Evolutionary conservation across 2,888 invertebrate species (phyloP), one percentile per base, ranked within the genome.

Genomic region (Aproaerema taeniolella): DNA sequence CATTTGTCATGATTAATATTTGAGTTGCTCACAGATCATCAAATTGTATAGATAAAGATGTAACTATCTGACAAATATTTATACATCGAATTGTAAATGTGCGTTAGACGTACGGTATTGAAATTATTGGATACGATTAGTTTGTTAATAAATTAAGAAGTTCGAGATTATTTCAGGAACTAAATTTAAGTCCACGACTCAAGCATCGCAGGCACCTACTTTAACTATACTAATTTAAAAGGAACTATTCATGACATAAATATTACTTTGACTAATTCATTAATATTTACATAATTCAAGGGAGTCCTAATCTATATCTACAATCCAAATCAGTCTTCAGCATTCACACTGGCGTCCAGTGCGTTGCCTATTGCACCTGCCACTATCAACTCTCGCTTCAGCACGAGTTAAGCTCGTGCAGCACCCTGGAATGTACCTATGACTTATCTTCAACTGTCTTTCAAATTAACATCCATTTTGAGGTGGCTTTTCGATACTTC

Each of bases 301-400:
- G 7, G 11, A 17, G 9, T 31, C 29, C 26, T 32, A 39, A 49
- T 64, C 55, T 64, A 69, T 68, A 63, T 61, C 69, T 67, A 79
- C 74, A 71, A 72, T 75, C 82, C 80, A 74, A 75, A 68, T 83
- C 86, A 85, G 85, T 85, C 85, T 85, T 82, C 73, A 69, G 54
- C 61, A 52, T 51, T 53, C 61, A 61, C 70, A 67, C 64, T 65
- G 56, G 47, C 46, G 44, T 52, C 52, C 61, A 64, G 64, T 59
- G 67, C 60, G 54, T 61, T 59, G 45, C 61, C 51, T 53, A 52
- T 55, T 55, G 52, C 57, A 56, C 55, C 49, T 56, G 48, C 46
- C 50, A 50, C 51, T 42, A 52, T 44, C 31, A 26, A 17, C 16
- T n/a, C n/a, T n/a, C n/a, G n/a, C n/a, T n/a, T n/a, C 46, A 49